phyloP scores from a whole-genome alignment of 2,797 vertebrate species.

The Ataeniobius toweri region DNA sequence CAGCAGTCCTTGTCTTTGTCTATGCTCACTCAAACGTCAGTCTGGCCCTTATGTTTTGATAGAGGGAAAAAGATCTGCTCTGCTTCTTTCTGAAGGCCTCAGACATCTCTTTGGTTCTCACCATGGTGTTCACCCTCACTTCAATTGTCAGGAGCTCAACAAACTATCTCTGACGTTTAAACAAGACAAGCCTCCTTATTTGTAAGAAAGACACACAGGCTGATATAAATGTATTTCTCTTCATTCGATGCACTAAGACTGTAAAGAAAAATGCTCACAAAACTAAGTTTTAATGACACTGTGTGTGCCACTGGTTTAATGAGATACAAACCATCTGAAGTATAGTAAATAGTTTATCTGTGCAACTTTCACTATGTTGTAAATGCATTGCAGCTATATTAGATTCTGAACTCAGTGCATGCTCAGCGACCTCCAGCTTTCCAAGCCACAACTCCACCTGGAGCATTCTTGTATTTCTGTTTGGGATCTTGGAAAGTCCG shows the following conservation, averaged over 20 bases:
- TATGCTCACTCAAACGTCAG: neutral
- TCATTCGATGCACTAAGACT: neutral
- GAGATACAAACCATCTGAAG: neutral
- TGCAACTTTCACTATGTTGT: neutral
- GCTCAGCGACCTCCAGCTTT: too few relatives aligned
- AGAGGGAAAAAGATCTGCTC: too few relatives aligned
- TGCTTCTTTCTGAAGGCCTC: neutral
- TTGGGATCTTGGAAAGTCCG: neutral
- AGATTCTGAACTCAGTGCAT: neutral
- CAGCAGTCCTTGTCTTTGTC: neutral
- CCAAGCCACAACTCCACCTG: too few relatives aligned
- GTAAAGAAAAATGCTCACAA: neutral
- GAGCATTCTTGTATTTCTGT: neutral
- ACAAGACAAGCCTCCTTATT: too few relatives aligned
- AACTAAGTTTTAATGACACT: neutral
- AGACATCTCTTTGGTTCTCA: neutral
- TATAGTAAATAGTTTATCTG: neutral
- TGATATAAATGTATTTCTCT: neutral
- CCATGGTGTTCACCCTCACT: too few relatives aligned
- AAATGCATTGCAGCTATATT: neutral
- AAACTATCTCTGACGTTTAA: too few relatives aligned
- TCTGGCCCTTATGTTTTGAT: neutral
- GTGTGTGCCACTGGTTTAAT: neutral
- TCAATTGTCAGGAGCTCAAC: too few relatives aligned
- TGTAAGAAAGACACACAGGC: too few relatives aligned